phyloP scores from a whole-genome alignment of 2,113 vertebrate genomes.

The Perca schrenkii region DNA sequence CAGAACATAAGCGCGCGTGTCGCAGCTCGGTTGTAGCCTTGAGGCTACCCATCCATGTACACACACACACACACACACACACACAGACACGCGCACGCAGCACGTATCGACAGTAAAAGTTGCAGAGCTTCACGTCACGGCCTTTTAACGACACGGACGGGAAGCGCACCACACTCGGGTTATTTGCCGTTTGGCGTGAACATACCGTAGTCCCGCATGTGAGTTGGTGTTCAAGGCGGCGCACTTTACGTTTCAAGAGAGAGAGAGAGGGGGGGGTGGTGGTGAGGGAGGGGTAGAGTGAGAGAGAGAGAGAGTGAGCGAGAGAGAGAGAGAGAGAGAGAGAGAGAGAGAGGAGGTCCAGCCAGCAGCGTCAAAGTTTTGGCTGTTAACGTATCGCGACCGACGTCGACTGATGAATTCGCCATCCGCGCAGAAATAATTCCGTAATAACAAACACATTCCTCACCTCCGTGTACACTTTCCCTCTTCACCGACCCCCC shows the following conservation, averaged over 20 bases:
- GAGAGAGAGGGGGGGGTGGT: background rate
- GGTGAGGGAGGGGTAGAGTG: background rate
- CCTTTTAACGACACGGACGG: background rate
- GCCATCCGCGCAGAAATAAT: conserved; percentile 31
- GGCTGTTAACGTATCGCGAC: conserved; percentile 53
- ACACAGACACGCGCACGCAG: background rate
- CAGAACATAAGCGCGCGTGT: background rate
- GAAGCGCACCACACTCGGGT: conserved; percentile 12
- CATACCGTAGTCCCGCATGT: conserved; percentile 30
- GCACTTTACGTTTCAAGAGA: conserved; percentile 59
- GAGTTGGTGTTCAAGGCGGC: conserved; percentile 37
- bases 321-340: background rate
- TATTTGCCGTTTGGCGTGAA: conserved; percentile 23
- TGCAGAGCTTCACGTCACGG: conserved; percentile 32
- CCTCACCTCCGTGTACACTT: conserved; percentile 61
- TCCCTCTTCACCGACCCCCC: background rate
- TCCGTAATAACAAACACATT: conserved; percentile 6
- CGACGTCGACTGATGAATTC: conserved; percentile 55
- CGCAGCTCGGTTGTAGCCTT: background rate
- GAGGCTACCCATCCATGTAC: background rate
- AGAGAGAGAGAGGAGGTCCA: conserved; percentile 14
- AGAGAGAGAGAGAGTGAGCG: background rate
- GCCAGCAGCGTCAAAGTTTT: conserved; percentile 75
- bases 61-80: background rate
- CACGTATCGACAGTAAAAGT: conserved; percentile 63